Evolutionary conservation across 2,113 vertebrate species (phyloP), one percentile per base, ranked within the genome.

Genomic region (Sminthopsis crassicaudata): DNA sequence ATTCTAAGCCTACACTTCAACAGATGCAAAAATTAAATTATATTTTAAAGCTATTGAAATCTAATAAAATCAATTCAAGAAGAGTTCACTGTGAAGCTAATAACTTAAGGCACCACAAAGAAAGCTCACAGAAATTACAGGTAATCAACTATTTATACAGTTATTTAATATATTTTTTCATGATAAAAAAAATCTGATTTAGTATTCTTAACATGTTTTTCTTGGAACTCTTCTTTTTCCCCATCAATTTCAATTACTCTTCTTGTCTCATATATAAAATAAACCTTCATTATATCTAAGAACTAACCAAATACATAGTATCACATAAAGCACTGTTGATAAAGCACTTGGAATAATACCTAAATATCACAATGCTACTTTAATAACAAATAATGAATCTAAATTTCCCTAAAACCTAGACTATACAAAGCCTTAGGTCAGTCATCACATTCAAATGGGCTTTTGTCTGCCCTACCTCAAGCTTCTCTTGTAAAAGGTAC

Each of bases 141-240:
- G 89, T 94, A 67, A 67, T 67, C 60, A 67, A 67, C 30, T n/a
- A 36, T 30, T 2, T 5, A n/a, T n/a, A 67, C 0, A n/a, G 30
- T 7, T 48, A 48, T 48, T 57, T 57, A 57, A 36, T 67, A n/a
- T 25, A 76, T 76, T 76, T 67, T 76, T 76, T 76, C 30, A 76
- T n/a, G n/a, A n/a, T 25, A 52, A 91, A 93, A 90, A 76, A 42
- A 91, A 51, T 94, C 8, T 97, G 94, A 92, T 90, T 93, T 95
- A 98, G 97, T 91, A 97, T 90, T 36, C 93, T 97, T 92, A 95
- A 94, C 95, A 92, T 48, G 95, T 97, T 97, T 97, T 48, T 97
- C 93, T 96, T 92, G 36, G 55, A 97, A 94, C 94, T n/a, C 26
- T 94, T 95, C 46, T 89, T 26, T 89, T 95, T 92, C 46, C 42